A percentile compares a stretch with the other conserved stretches of the same genome.
These are phyloP conservation scores for Cosmopolites sordidus DNA, from an alignment of 2,888 invertebrate species.

Conservation along the genomic window DNA sequence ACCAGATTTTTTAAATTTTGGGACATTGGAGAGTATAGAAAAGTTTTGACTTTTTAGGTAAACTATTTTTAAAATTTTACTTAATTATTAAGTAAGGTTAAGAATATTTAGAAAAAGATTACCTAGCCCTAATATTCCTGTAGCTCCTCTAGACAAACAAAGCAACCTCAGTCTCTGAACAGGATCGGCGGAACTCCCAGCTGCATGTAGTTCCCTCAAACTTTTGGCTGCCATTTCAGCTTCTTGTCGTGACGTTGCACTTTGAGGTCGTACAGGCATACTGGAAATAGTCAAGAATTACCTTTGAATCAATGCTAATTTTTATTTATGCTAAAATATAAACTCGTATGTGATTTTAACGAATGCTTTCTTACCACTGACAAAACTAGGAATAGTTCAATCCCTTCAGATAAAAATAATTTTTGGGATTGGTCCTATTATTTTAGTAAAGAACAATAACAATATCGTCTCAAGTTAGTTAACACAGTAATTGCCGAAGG, in stretches of 20 bases:
- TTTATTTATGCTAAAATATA: no score
- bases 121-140: slow-evolving; percentile 82
- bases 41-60: no score
- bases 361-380: neutral
- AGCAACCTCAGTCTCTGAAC: slow-evolving; percentile 77
- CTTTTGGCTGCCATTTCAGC: slow-evolving; percentile 74
- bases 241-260: slow-evolving; percentile 71
- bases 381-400: neutral
- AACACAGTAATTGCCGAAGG: slow-evolving; percentile 12
- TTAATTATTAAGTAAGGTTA: no score
- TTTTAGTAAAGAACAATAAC: neutral
- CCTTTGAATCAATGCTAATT: no score
- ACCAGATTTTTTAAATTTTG: no score
- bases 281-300: slow-evolving; percentile 2
- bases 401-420: neutral
- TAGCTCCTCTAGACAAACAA: slow-evolving; percentile 80
- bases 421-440: neutral
- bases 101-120: no score
- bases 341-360: no score
- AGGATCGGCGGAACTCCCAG: slow-evolving; percentile 58
- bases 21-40: no score
- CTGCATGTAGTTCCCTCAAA: slow-evolving; percentile 58
- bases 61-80: no score
- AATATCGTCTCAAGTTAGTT: slow-evolving; percentile 7
- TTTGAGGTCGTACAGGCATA: slow-evolving; percentile 56